A percentile compares a stretch with the other conserved stretches of the same genome.
phyloP scores from a whole-genome alignment of 2,888 invertebrate genomes.

The Mesorhabditis belari region DNA sequence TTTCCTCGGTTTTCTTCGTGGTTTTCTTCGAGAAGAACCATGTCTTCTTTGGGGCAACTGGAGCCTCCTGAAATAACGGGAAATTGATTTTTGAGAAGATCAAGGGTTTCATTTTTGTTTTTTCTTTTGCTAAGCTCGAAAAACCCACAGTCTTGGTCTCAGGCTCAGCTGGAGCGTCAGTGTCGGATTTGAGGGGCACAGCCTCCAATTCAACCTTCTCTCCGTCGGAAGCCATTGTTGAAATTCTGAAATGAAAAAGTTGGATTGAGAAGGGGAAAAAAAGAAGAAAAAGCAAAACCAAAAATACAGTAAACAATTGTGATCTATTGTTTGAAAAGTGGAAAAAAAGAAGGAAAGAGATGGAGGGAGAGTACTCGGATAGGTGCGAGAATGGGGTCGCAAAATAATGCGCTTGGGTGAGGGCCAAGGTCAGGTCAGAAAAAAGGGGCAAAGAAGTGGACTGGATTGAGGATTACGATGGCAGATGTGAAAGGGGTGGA shows the following conservation, averaged over 20 bases:
- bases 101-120: too few relatives aligned
- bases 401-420: too few relatives aligned
- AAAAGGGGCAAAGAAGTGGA: too few relatives aligned
- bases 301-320: too few relatives aligned
- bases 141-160: conserved; percentile 4
- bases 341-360: not conserved
- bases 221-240: conserved; percentile 15
- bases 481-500: not conserved
- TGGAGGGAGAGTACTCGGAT: not conserved
- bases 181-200: conserved; percentile 41
- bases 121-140: not conserved
- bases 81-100: too few relatives aligned
- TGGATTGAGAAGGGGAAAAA: not conserved
- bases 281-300: not conserved
- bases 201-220: conserved; percentile 36
- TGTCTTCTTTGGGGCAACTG: conserved; percentile 10
- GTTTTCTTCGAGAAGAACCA: conserved; percentile 18
- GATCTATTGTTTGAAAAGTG: too few relatives aligned
- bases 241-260: not conserved
- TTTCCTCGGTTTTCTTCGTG: conserved; percentile 14
- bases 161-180: conserved; percentile 17
- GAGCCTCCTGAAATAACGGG: not conserved
- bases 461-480: not conserved
- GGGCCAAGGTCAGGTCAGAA: too few relatives aligned
- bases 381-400: too few relatives aligned